These are phyloP conservation scores for Cinclus mexicanus DNA, from an alignment of 2,113 vertebrate genomes.

Conservation along the genomic window DNA sequence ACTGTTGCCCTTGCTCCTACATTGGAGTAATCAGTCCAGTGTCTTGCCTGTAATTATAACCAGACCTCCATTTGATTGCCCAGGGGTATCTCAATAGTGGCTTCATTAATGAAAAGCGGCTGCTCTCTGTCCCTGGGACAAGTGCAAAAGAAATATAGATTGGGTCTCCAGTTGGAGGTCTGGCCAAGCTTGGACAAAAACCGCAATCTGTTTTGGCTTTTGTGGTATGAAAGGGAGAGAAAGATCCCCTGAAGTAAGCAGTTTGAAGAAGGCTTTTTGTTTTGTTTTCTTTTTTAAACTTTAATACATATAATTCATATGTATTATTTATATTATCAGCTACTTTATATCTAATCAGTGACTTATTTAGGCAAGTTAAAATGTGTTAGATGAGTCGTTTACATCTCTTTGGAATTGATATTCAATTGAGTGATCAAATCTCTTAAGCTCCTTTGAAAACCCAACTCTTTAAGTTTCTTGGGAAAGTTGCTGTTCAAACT, in stretches of 20 bases:
- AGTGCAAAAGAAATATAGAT: slow-evolving; percentile 19
- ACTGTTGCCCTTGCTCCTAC: neutral
- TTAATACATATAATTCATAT: neutral
- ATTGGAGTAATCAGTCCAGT: neutral
- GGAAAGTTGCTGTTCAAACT: slow-evolving; percentile 17
- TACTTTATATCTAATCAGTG: neutral
- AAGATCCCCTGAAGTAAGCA: neutral
- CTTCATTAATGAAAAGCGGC: slow-evolving; percentile 42
- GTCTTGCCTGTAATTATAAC: neutral
- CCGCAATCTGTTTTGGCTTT: neutral
- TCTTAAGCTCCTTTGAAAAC: neutral
- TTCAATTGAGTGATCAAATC: fast-evolving
- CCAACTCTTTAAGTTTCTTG: neutral
- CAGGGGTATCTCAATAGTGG: slow-evolving; percentile 29
- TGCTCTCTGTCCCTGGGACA: slow-evolving; percentile 6
- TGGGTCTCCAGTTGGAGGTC: neutral
- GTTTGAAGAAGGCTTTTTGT: neutral
- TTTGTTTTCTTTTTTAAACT: neutral
- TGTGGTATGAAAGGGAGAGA: neutral
- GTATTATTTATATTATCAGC: neutral
- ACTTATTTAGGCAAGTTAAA: neutral
- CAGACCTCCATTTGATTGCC: slow-evolving; percentile 32
- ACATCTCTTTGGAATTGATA: neutral
- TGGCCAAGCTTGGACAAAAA: neutral
- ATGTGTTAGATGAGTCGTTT: neutral